Percentiles rank a stretch among this genome's conserved stretches.
Conservation (phyloP, 1,140 invertebrate genomes). For the Aphaenogaster floridana region DNA sequence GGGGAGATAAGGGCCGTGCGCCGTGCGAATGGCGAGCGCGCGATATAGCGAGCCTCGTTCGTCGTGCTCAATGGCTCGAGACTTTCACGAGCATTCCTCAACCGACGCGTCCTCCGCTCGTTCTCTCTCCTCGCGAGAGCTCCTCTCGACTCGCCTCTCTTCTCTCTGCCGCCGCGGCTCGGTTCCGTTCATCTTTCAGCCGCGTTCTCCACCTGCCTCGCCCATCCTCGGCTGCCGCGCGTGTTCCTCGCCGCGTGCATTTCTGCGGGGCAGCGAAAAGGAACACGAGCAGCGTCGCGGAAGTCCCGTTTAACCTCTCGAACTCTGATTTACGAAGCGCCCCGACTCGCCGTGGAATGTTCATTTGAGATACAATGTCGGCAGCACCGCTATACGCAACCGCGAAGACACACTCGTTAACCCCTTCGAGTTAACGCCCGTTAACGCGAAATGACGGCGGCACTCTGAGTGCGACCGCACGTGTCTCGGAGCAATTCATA, state of each 20-base stretch:
- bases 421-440: slow-evolving; percentile 46
- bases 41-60: slow-evolving; percentile 62
- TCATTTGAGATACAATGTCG: slow-evolving; percentile 57
- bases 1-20: slow-evolving; percentile 58
- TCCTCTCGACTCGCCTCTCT: slow-evolving; percentile 11
- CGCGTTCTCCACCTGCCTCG: slow-evolving; percentile 62
- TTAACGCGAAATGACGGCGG: slow-evolving; percentile 33
- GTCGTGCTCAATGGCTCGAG: slow-evolving; percentile 68
- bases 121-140: slow-evolving; percentile 32
- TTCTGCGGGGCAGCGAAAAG: slow-evolving; percentile 22
- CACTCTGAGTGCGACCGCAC: slow-evolving; percentile 15
- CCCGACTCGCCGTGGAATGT: slow-evolving; percentile 41
- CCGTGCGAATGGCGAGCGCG: slow-evolving; percentile 57
- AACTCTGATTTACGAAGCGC: slow-evolving; percentile 64
- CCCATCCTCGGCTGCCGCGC: slow-evolving; percentile 23
- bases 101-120: slow-evolving; percentile 18
- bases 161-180: slow-evolving; percentile 6
- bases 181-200: slow-evolving; percentile 63
- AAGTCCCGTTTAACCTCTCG: slow-evolving; percentile 66
- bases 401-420: slow-evolving; percentile 53
- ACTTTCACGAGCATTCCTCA: slow-evolving; percentile 70
- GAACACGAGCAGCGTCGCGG: slow-evolving; percentile 60
- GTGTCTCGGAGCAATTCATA: slow-evolving; percentile 28
- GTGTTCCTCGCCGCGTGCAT: slow-evolving; percentile 35
- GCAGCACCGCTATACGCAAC: slow-evolving; percentile 43